phyloP scores from a whole-genome alignment of 2,113 vertebrate species.

The Ophiodon elongatus region DNA sequence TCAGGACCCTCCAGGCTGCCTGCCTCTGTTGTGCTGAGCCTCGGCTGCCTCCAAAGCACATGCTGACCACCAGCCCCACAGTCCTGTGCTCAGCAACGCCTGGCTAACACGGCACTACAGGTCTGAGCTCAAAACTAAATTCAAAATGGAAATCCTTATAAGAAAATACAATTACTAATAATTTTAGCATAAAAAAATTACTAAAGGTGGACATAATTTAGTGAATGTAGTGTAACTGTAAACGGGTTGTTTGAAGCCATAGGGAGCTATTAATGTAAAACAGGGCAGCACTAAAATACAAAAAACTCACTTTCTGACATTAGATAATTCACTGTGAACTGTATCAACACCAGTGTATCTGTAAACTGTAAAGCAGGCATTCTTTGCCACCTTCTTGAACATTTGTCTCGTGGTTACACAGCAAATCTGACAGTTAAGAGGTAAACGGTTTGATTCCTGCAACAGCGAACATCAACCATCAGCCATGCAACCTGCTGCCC shows the following conservation, averaged over 20 bases:
- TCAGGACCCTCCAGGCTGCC: constrained; percentile 49
- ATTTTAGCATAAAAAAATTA: not conserved
- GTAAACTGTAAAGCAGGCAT: not conserved
- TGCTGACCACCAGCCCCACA: constrained; percentile 36
- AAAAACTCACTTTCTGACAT: not conserved
- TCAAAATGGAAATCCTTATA: not conserved
- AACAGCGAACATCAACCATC: not conserved
- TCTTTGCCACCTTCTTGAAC: not conserved
- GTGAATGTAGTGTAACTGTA: not conserved
- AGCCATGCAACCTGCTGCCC: constrained; percentile 1
- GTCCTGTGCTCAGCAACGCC: not conserved
- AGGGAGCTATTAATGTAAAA: not conserved
- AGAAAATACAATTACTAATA: not conserved
- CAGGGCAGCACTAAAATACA: not conserved
- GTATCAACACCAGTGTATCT: not conserved
- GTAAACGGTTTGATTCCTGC: not conserved
- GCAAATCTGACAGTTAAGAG: not conserved
- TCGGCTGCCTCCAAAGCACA: constrained; percentile 26
- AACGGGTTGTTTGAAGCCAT: not conserved
- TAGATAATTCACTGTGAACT: not conserved
- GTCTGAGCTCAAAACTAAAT: not conserved
- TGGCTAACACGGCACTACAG: not conserved
- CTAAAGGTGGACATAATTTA: not conserved
- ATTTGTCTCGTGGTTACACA: not conserved
- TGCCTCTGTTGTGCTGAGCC: constrained; percentile 43